Percentiles rank a stretch among this genome's conserved stretches.
Evolutionary conservation across 37 sponge, comb jelly and placozoan species (phyloP).

Genomic region (Amphimedon queenslandica): DNA sequence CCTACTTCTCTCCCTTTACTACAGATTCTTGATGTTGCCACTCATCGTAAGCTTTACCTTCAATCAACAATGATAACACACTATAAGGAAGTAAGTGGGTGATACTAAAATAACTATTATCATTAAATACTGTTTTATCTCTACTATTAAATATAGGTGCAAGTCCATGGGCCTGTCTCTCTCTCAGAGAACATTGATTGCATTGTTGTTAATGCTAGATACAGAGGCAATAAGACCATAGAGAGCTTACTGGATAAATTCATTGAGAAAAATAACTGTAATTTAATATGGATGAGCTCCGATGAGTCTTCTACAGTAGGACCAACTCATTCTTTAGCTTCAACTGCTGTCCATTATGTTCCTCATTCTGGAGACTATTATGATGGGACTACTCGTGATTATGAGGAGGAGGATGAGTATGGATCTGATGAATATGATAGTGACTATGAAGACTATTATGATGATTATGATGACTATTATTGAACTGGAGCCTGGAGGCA

Average conservation of each 20-base stretch:
- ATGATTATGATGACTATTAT: too few species aligned
- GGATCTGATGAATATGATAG: too few species aligned
- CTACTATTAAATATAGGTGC: conserved; percentile 35
- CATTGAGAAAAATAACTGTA: conserved; percentile 59
- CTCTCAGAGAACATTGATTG: conserved; percentile 76
- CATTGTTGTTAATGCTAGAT: conserved; percentile 59
- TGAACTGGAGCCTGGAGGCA: too few species aligned
- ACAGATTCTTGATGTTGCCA: conserved; percentile 75
- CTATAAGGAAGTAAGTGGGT: conserved; percentile 64
- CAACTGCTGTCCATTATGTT: too few species aligned
- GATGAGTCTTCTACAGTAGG: too few species aligned
- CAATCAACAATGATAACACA: conserved; percentile 41
- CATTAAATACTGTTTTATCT: too few species aligned
- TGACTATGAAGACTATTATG: too few species aligned
- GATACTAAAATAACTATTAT: not conserved
- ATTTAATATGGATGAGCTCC: conserved; percentile 82
- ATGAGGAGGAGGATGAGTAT: too few species aligned
- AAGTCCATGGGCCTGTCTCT: conserved; percentile 73
- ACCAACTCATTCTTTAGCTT: too few species aligned
- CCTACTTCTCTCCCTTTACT: too few species aligned
- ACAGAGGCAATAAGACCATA: conserved; percentile 20
- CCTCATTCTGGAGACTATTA: too few species aligned
- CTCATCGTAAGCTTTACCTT: conserved; percentile 24
- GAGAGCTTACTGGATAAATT: conserved; percentile 45
- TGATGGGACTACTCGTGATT: too few species aligned